Base-by-base conservation (phyloP, 2,888 invertebrate genomes). In the Thymelicus lineola region DNA sequence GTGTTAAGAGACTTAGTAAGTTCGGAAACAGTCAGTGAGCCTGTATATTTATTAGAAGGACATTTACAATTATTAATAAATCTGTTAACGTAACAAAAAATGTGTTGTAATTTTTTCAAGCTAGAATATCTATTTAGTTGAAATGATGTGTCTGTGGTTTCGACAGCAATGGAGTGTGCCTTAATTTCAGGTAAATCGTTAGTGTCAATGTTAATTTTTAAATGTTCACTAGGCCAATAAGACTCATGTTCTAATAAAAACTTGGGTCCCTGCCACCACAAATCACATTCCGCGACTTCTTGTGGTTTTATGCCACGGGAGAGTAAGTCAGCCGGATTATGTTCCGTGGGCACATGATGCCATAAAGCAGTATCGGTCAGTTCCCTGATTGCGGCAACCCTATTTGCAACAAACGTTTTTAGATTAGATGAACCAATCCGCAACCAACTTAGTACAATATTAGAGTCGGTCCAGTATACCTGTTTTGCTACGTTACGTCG, bases 401-500 rank as follows among this genome's bases (percentile, higher is more conserved):
- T 50, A 50, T 50, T 50, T 15, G 50, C 50, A 7, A 50, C 50
- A 10, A 50, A 50, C 7, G 15, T 10, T 50, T 50, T 50, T 50
- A 50, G n/a, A 12, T 50, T 50, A 15, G 14, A 50, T n/a, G 50
- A 50, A 50, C 50, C 50, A 17, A 50, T 50, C 7, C 50, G 50
- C 12, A 15, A 50, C 50, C 50, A 50, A 50, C 50, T 14, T 50
- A 50, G 50, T 50, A 17, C 50, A 15, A 15, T 50, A 10, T 17
- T 50, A 50, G 50, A 50, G 50, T 50, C 50, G n/a, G 50, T 50
- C 50, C 50, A 50, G 7, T 50, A 50, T 50, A 50, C 50, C n/a
- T 50, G 50, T 50, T 6, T n/a, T 15, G 50, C n/a, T 50, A 50
- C 12, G n/a, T 50, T 50, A 7, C 50, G 50, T 50, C 50, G 50